Percentiles rank a stretch among this genome's conserved stretches.
phyloP scores from a whole-genome alignment of 2,797 vertebrate species.

The Ctenopoma multispine region DNA sequence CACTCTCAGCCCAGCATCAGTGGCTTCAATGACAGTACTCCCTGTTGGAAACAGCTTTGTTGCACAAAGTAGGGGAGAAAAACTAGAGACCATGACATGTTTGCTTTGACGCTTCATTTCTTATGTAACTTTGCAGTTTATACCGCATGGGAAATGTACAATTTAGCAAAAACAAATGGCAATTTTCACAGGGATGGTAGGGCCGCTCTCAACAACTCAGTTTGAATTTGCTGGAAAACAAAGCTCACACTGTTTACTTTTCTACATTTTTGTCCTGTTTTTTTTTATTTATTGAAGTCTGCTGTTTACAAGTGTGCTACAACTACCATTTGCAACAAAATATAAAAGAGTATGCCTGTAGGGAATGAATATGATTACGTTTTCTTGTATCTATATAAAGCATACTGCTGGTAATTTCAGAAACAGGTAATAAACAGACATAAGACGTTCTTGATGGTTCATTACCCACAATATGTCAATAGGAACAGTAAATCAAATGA shows the following conservation, averaged over 20 bases:
- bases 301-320: conserved; percentile 1
- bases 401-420: no score
- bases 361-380: not conserved
- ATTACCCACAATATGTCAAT: not conserved
- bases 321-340: not conserved
- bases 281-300: not conserved
- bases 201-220: conserved; percentile 7
- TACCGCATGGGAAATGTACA: conserved; percentile 39
- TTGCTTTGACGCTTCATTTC: conserved; percentile 38
- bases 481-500: not conserved
- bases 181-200: conserved; percentile 25
- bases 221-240: conserved; percentile 23
- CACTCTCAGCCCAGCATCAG: conserved; percentile 27
- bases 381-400: not conserved
- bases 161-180: conserved; percentile 52
- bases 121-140: conserved; percentile 21
- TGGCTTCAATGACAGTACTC: conserved; percentile 29
- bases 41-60: conserved; percentile 43
- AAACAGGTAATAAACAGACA: not conserved
- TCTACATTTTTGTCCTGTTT: not conserved
- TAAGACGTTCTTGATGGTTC: not conserved
- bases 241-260: not conserved
- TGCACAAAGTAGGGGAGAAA: conserved; percentile 19
- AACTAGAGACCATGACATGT: conserved; percentile 20
- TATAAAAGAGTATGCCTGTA: not conserved